Conservation (phyloP, 2,888 invertebrate species). For the Magallana nippona region DNA sequence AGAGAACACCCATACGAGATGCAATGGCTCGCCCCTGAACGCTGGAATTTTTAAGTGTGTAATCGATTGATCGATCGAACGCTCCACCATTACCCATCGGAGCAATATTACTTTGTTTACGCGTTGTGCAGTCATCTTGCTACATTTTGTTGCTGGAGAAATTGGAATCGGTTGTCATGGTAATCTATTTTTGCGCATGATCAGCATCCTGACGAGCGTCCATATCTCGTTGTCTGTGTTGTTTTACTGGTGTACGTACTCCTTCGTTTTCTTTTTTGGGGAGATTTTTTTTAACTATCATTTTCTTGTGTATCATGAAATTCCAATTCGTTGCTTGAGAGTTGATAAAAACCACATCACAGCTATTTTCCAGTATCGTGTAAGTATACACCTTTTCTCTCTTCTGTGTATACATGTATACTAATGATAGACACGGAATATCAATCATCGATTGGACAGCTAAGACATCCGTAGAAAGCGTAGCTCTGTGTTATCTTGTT, state of each 20-base stretch:
- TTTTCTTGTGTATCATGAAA: not conserved
- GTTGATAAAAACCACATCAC: not conserved
- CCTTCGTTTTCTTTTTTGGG: not conserved
- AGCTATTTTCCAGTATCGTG: not conserved
- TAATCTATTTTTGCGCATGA: slow-evolving; percentile 27
- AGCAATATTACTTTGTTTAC: slow-evolving; percentile 33
- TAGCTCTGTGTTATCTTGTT: no score
- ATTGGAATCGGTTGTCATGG: slow-evolving; percentile 35
- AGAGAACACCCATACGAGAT: not conserved
- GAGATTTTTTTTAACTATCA: not conserved
- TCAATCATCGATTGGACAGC: no score
- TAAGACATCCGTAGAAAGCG: no score
- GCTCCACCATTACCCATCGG: slow-evolving; percentile 27
- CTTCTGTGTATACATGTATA: not conserved
- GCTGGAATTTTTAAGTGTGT: slow-evolving; percentile 11
- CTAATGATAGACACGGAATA: not conserved
- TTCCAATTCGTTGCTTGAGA: not conserved
- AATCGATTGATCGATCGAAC: slow-evolving; percentile 4
- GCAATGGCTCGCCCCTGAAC: not conserved
- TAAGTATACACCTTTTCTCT: not conserved
- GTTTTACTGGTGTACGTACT: not conserved
- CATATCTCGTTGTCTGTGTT: not conserved
- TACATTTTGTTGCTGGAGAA: slow-evolving; percentile 32
- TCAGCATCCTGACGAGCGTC: not conserved
- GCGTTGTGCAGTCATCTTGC: slow-evolving; percentile 21